Evolutionary conservation across 2,797 vertebrate genomes (phyloP), one percentile per base, ranked within the genome.

Genomic region (Chromobotia macracanthus): DNA sequence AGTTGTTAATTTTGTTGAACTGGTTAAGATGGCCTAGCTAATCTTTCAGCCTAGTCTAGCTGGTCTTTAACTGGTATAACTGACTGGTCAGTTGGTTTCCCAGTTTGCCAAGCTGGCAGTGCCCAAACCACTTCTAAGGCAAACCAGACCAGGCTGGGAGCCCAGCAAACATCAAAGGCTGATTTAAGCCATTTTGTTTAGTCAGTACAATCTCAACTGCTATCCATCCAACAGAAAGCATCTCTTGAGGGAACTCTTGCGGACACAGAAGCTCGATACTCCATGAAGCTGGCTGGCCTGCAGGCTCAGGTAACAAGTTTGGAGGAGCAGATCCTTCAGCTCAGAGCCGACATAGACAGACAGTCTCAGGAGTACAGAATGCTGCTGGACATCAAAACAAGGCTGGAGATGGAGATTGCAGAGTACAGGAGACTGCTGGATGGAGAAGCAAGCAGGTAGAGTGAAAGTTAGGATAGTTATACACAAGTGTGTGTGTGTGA

Each of bases 361-460:
- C 95, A 97, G 91, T 86, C 83, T 80, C 92, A 93, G 0, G 96
- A 97, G 18, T 98, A 98, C 89, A 87, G 88, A 77, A 86, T 92
- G 81, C 88, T 98, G 73, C 91, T 98, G 67, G 95, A 97, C 0
- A 90, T 96, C 68, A 98, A 98, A 85, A 93, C 94, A 0, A 88
- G 94, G 0, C 91, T 98, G 89, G 96, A 98, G 88, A 91, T 95
- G 92, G 96, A 98, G 90, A 98, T 98, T 3, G 88, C 94, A 51
- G 95, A 96, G 0, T 98, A 98, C 92, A 95, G 92, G 82, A 93
- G 93, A 80, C 93, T 98, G 87, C 65, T 97, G 91, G 96, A 97
- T 31, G 96, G 95, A 0, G 94, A 93, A 28, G 82, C 80, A 86
- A 78, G 87, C 1, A 71, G 87, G 91, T 21, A 84, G 78, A 77